Evolutionary conservation across 35 echinoderm and acorn worm genomes (phyloP), one percentile per base, ranked within the genome.

Genomic region (Stichopus chloronotus): DNA sequence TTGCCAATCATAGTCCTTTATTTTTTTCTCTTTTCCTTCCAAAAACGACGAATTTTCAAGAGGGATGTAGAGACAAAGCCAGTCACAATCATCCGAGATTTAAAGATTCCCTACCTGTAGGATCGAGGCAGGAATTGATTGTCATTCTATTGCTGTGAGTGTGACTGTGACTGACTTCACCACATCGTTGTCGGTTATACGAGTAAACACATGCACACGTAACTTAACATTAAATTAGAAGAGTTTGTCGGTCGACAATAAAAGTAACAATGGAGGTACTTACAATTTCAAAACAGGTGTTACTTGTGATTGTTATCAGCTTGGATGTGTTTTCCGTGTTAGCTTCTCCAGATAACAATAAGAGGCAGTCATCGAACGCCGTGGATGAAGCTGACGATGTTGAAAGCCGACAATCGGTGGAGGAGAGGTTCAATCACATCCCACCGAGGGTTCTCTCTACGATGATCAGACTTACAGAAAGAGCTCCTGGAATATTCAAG

Each of bases 341-440:
- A 56, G 17, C n/a, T 9, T 58, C 82, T 2, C 9, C 82, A 58
- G 55, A 58, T 58, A 17, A n/a, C 55, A 55, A 85, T 23, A 20
- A 4, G 82, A 56, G 58, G 8, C 53, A 22, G 21, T 59, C 82
- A 4, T 85, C 82, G 58, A 85, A 85, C 82, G 55, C 82, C 8
- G 82, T 85, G 9, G 82, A 85, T 19, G 55, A 59, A 58, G 82
- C 57, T 20, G 56, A 85, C 0, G 55, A 56, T 22, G 19, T 12
- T 7, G 80, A 83, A 8, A 59, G 14, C 23, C 58, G 58, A 59
- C 6, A 22, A 16, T 85, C 82, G 7, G 22, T 58, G 16, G 82
- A 85, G 55, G 82, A 85, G 55, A 85, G 82, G 57, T 85, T 85
- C 58, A 85, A 85, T 85, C 82, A 85, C 13, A 85, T 85, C 55